These are phyloP conservation scores for Panagrolaimus sp. DNA, from an alignment of 1,140 invertebrate species.

Conservation along the genomic window DNA sequence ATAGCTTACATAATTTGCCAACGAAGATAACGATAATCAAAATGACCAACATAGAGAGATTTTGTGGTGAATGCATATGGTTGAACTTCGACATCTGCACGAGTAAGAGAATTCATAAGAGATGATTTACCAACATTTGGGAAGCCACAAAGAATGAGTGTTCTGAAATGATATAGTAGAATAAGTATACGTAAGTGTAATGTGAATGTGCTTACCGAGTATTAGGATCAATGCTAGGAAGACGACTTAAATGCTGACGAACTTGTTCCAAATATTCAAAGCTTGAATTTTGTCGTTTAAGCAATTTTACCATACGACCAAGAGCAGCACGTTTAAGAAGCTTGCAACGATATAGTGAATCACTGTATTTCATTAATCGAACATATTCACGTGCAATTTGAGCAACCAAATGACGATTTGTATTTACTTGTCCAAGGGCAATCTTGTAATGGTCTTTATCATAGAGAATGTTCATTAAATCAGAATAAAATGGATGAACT, in stretches of 20 bases:
- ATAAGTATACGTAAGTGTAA: constrained; percentile 61
- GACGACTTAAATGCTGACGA: constrained; percentile 93
- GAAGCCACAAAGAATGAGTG: constrained; percentile 94
- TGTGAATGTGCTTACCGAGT: constrained; percentile 70
- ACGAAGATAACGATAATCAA: constrained; percentile 92
- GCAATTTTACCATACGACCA: constrained; percentile 94
- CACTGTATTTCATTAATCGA: constrained; percentile 88
- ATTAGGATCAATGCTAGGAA: constrained; percentile 97
- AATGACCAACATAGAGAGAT: constrained; percentile 94
- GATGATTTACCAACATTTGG: constrained; percentile 99
- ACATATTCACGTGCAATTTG: constrained; percentile 96
- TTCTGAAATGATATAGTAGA: constrained; percentile 61
- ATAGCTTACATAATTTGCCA: constrained; percentile 85
- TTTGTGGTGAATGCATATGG: constrained; percentile 99
- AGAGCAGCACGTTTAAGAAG: constrained; percentile 90
- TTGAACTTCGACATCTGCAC: constrained; percentile 99
- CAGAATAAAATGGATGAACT: constrained; percentile 98
- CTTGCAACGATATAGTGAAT: constrained; percentile 94
- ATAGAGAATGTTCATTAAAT: constrained; percentile 98
- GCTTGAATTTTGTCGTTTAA: constrained; percentile 86
- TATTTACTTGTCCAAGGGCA: constrained; percentile 94
- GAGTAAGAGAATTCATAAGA: constrained; percentile 95
- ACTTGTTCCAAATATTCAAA: constrained; percentile 95
- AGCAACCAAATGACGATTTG: constrained; percentile 87
- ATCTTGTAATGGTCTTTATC: constrained; percentile 99